Evolutionary conservation across 2,888 invertebrate species (phyloP), one percentile per base, ranked within the genome.

Genomic region (Elmis aenea): DNA sequence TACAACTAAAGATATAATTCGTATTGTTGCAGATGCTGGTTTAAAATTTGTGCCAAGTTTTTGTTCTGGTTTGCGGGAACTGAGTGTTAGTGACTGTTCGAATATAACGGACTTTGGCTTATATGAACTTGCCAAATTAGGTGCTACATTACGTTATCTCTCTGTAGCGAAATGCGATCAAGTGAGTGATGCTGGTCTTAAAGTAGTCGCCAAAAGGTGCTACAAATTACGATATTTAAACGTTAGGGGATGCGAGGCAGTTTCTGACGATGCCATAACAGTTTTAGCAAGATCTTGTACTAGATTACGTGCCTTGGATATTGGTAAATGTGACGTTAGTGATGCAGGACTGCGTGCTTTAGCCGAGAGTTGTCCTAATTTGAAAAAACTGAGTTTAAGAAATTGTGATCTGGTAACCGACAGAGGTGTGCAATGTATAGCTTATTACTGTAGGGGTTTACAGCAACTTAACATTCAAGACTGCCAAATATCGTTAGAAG

Each of bases 161-260:
- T 93, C 92, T 13, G 90, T 93, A 13, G 93, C 93, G 11, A 94
- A 94, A 67, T 94, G 94, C 69, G 90, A 90, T 49, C 84, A 86
- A 64, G 86, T 94, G 2, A 89, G 86, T 20, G 94, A 94, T 61
- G 89, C 90, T 0, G 93, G 93, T 0, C 73, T 94, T 2, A 80
- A 88, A 50, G 87, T 90, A 20, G 78, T 94, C 4, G 91, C 91
- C 0, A 74, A 88, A 21, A 79, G 89, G 36, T 94, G 94, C 61
- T 88, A 88, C 64, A 91, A 90, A 63, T 68, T 94, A 30, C 74
- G 89, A 13, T 94, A 94, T 66, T 73, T 94, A 35, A 94, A 94
- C 67, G 87, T 90, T 1, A 75, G 94, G 26, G 93, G 93, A 4
- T 94, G 93, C 59, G 92, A 93, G 50, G 92, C 91, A 0, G 82